Conservation (phyloP, 2,888 invertebrate genomes). For the Pardosa pseudoannulata region DNA sequence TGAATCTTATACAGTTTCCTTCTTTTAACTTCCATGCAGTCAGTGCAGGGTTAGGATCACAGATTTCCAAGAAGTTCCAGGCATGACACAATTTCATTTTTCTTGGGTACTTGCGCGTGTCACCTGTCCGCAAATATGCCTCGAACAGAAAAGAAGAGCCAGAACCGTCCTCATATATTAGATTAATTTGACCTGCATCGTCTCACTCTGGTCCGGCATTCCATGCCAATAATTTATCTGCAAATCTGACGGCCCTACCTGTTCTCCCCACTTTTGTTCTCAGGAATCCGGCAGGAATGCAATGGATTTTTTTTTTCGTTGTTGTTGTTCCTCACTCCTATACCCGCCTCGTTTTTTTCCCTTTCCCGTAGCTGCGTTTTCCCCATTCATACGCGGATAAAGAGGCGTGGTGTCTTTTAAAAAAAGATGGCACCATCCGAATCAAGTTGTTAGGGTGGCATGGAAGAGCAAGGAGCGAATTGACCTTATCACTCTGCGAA, state of each 20-base stretch:
- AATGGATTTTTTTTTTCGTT: too few relatives aligned
- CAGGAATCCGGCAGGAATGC: slow-evolving; percentile 3
- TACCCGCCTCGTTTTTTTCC: slow-evolving; percentile 28
- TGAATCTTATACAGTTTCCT: too few relatives aligned
- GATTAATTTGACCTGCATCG: slow-evolving; percentile 15
- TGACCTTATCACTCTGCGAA: background rate
- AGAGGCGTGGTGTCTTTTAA: slow-evolving; percentile 12
- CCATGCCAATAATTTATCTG: slow-evolving; percentile 19
- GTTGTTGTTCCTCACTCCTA: too few relatives aligned
- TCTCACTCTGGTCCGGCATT: background rate
- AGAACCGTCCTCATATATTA: background rate
- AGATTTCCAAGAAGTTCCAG: too few relatives aligned
- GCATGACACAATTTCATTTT: too few relatives aligned
- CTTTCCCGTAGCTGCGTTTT: background rate
- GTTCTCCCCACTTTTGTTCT: slow-evolving; percentile 15
- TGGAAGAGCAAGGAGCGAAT: slow-evolving; percentile 8
- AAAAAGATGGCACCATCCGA: slow-evolving; percentile 1
- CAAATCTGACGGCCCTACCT: slow-evolving; percentile 19
- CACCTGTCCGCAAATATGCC: background rate
- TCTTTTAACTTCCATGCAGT: too few relatives aligned
- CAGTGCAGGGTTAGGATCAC: too few relatives aligned
- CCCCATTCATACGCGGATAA: slow-evolving; percentile 3
- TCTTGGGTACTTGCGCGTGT: too few relatives aligned
- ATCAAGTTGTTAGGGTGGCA: slow-evolving; percentile 4
- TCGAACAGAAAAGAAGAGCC: background rate